Evolutionary conservation across 2,888 invertebrate species (phyloP), one percentile per base, ranked within the genome.

Genomic region (Scaptomyza polygonia): DNA sequence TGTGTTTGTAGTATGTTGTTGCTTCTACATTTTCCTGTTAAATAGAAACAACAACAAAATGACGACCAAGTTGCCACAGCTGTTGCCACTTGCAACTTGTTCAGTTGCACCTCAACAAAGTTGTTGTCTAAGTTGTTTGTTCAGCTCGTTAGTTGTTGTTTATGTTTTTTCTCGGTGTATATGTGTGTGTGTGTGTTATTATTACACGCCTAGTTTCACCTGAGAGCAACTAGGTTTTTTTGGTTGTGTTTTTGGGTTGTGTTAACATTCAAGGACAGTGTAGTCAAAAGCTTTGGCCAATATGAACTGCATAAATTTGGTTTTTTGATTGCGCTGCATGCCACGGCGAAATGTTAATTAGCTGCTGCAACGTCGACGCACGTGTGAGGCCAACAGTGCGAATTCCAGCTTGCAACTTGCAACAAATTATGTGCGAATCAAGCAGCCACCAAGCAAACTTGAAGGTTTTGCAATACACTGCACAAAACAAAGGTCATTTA

Each of bases 271-370:
- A 79, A 79, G 79, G 86, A 75, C 83, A 72, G 59, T 40, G 59
- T 40, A 61, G 67, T 55, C 67, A 55, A 67, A 42, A 49, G 56
- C 58, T 51, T 56, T 39, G 39, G 30, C 67, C 67, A 39, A 77
- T 68, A 58, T 63, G 42, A 71, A 61, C 29, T 71, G 78, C 82
- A 84, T 81, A 73, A 67, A 81, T 79, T 83, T 83, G 45, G 70
- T 63, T 71, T 71, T 67, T 67, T 75, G 68, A 75, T 78, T 74
- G 71, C 80, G 57, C 32, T 48, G 32, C 3, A 6, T 58, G 58
- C 67, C 57, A 58, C 44, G 55, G 44, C 62, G 56, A 65, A 77
- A 73, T 77, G 75, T 77, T 77, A 75, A 75, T 75, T 72, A 77
- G 39, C 39, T 39, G 39, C 34, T 36, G 63, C 77, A 51, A 51